Evolutionary conservation across 1,140 invertebrate genomes (phyloP).

Genomic region (Condylostylus longicornis): DNA sequence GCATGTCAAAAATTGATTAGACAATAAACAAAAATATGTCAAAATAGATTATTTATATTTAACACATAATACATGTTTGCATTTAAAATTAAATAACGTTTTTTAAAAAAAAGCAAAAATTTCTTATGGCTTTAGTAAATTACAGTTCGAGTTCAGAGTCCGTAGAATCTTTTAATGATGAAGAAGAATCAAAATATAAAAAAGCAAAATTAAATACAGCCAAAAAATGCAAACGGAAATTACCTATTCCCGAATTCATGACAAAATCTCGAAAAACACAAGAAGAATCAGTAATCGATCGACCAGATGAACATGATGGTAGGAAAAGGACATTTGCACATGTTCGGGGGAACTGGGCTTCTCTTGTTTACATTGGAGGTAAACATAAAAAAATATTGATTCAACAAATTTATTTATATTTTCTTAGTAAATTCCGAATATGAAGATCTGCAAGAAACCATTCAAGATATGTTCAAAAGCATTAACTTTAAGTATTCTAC

Average conservation of each 20-base stretch:
- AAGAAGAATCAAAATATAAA: no score
- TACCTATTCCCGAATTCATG: not conserved
- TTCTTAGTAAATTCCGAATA: not conserved
- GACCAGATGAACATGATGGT: not conserved
- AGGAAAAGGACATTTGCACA: not conserved
- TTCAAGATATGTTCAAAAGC: not conserved
- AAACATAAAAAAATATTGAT: not conserved
- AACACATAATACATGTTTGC: no score
- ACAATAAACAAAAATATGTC: no score
- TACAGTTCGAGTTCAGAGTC: not conserved
- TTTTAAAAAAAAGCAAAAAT: no score
- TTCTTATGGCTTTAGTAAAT: not conserved
- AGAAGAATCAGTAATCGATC: not conserved
- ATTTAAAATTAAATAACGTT: no score
- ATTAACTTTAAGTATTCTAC: not conserved
- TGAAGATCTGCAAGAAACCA: not conserved
- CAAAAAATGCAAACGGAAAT: not conserved
- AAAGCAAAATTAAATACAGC: not conserved
- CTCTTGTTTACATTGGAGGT: not conserved
- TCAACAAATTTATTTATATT: not conserved
- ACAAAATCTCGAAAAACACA: not conserved
- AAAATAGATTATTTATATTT: no score
- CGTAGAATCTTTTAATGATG: no score
- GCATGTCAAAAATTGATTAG: no score
- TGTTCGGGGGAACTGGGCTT: not conserved